Percentiles rank a stretch among this genome's conserved stretches.
Conservation (phyloP, 2,888 invertebrate species). For the Agrotis exclamationis region DNA sequence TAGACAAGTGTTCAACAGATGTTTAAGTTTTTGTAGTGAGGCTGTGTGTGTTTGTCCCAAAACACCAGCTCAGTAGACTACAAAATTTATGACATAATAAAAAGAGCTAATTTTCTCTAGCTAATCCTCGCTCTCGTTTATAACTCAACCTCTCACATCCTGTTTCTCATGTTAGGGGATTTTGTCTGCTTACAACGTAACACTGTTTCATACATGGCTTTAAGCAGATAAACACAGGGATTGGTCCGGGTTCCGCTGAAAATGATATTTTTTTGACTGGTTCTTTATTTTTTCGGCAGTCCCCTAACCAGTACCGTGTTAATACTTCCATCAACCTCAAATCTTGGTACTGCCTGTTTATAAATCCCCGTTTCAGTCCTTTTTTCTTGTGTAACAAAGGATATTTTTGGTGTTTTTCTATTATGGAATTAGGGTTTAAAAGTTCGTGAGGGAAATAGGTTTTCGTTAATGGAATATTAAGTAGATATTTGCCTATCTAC, state of each 20-base stretch:
- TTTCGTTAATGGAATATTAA: conserved; percentile 38
- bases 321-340: conserved; percentile 45
- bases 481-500: not conserved
- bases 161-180: conserved; percentile 61
- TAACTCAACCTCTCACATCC: conserved; percentile 35
- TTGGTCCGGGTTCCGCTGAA: conserved; percentile 59
- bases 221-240: conserved; percentile 75
- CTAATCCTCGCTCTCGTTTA: conserved; percentile 48
- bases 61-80: not conserved
- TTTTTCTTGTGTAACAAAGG: conserved; percentile 9
- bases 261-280: conserved; percentile 68
- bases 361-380: conserved; percentile 11
- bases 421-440: conserved; percentile 28
- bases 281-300: conserved; percentile 53
- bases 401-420: conserved; percentile 30
- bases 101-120: conserved; percentile 7
- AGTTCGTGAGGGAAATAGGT: conserved; percentile 11
- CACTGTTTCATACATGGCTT: conserved; percentile 73
- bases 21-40: too few relatives aligned
- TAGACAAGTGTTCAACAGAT: too few relatives aligned
- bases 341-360: conserved; percentile 36
- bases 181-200: conserved; percentile 70
- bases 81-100: conserved; percentile 8
- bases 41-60: too few relatives aligned
- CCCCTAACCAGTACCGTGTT: conserved; percentile 30